Percentiles rank a stretch among this genome's conserved stretches.
Conservation (phyloP, 2,888 invertebrate genomes). For the Deilephila porcellus region DNA sequence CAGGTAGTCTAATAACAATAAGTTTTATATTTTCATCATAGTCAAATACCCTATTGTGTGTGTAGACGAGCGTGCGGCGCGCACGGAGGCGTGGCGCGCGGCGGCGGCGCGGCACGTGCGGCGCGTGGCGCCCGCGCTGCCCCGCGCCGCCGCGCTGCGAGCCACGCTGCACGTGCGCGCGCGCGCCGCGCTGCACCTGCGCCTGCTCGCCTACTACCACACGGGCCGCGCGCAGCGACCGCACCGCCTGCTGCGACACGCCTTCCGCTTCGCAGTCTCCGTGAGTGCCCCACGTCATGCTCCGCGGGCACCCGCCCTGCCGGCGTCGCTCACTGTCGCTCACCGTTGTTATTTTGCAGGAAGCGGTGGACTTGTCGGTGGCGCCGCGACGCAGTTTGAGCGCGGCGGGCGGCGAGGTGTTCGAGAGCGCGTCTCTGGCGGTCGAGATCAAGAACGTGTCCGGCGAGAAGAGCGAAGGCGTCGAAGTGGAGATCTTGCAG, state of each 20-base stretch:
- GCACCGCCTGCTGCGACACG: slow-evolving; percentile 70
- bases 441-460: slow-evolving; percentile 89
- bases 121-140: slow-evolving; percentile 37
- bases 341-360: slow-evolving; percentile 82
- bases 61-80: slow-evolving; percentile 71
- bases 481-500: slow-evolving; percentile 84
- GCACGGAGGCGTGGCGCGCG: slow-evolving; percentile 56
- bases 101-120: slow-evolving; percentile 56
- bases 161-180: slow-evolving; percentile 63
- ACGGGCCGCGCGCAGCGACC: slow-evolving; percentile 57
- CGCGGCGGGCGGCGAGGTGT: slow-evolving; percentile 58
- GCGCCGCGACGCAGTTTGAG: slow-evolving; percentile 81
- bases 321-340: slow-evolving; percentile 71
- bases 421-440: slow-evolving; percentile 87
- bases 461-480: slow-evolving; percentile 85
- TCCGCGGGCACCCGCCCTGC: slow-evolving; percentile 76
- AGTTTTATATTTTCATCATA: no score
- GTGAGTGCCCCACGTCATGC: slow-evolving; percentile 49
- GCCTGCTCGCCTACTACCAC: slow-evolving; percentile 72
- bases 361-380: slow-evolving; percentile 84
- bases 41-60: no score
- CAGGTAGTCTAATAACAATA: no score
- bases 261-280: slow-evolving; percentile 61
- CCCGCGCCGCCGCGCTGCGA: slow-evolving; percentile 46
- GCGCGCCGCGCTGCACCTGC: slow-evolving; percentile 51